Conservation (phyloP, 1,140 invertebrate species). For the Homarus americanus region DNA sequence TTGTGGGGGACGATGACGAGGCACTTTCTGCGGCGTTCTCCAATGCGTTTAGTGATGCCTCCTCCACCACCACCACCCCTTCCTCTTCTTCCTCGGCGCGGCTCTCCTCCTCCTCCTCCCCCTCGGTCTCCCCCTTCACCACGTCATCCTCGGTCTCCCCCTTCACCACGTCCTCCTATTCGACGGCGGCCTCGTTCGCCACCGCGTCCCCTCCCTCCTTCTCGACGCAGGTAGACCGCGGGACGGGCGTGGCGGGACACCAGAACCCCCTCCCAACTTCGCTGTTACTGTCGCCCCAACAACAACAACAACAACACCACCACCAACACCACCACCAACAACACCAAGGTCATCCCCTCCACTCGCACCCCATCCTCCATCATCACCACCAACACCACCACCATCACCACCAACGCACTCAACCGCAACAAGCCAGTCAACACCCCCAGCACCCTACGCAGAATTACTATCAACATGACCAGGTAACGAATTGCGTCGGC, state of each 20-base stretch:
- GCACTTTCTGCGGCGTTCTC: slow-evolving; percentile 45
- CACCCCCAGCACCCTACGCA: slow-evolving; percentile 32
- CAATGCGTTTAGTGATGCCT: slow-evolving; percentile 42
- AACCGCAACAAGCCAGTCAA: slow-evolving; percentile 33
- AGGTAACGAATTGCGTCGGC: no score
- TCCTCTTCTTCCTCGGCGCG: not conserved
- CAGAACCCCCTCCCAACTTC: slow-evolving; percentile 54
- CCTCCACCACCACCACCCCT: slow-evolving; percentile 45
- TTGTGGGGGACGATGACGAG: slow-evolving; percentile 53
- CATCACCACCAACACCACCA: slow-evolving; percentile 22
- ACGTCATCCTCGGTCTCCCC: slow-evolving; percentile 13
- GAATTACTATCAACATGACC: slow-evolving; percentile 54
- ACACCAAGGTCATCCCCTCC: not conserved
- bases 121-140: slow-evolving; percentile 11
- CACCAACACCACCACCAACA: slow-evolving; percentile 37
- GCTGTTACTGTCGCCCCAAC: slow-evolving; percentile 35
- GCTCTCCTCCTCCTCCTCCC: slow-evolving; percentile 3
- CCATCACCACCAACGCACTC: slow-evolving; percentile 33
- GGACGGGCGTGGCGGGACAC: slow-evolving; percentile 39
- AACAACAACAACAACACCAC: slow-evolving; percentile 38
- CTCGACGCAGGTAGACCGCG: slow-evolving; percentile 24
- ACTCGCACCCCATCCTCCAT: not conserved
- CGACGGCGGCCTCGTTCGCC: not conserved
- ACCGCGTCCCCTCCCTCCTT: slow-evolving; percentile 2
- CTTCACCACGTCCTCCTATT: slow-evolving; percentile 9